Percentiles rank a stretch among this genome's conserved stretches.
Conservation (phyloP, 2,113 vertebrate genomes). For the Ictidomys tridecemlineatus region DNA sequence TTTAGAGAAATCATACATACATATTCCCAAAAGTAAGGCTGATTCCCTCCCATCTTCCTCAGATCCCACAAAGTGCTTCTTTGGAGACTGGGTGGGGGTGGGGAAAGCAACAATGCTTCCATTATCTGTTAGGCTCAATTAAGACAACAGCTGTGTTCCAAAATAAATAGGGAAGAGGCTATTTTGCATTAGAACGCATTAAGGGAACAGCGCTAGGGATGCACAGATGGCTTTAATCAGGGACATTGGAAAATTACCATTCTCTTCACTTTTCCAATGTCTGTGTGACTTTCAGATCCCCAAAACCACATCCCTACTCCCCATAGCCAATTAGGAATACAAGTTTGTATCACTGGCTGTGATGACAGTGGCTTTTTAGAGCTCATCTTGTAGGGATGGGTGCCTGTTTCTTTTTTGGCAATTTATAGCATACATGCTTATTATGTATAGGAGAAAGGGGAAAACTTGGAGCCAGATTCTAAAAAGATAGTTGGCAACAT, state of each 20-base stretch:
- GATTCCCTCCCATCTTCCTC: background rate
- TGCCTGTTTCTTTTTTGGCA: slow-evolving; percentile 54
- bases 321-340: background rate
- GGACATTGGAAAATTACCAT: slow-evolving; percentile 70
- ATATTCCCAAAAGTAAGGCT: background rate
- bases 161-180: slow-evolving; percentile 79
- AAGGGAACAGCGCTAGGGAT: slow-evolving; percentile 39
- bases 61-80: background rate
- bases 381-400: slow-evolving; percentile 13
- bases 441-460: background rate
- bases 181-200: slow-evolving; percentile 69
- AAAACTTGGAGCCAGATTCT: slow-evolving; percentile 54
- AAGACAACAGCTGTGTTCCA: slow-evolving; percentile 79
- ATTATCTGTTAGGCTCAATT: slow-evolving; percentile 76
- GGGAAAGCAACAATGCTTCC: slow-evolving; percentile 5
- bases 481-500: slow-evolving; percentile 72
- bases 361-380: slow-evolving; percentile 50
- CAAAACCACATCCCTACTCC: background rate
- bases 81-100: background rate
- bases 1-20: background rate
- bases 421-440: slow-evolving; percentile 27
- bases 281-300: slow-evolving; percentile 64
- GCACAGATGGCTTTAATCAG: slow-evolving; percentile 77
- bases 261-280: slow-evolving; percentile 20
- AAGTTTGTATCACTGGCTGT: slow-evolving; percentile 46